Evolutionary conservation across 2,888 invertebrate genomes (phyloP).

Genomic region (Cephus pulcher): DNA sequence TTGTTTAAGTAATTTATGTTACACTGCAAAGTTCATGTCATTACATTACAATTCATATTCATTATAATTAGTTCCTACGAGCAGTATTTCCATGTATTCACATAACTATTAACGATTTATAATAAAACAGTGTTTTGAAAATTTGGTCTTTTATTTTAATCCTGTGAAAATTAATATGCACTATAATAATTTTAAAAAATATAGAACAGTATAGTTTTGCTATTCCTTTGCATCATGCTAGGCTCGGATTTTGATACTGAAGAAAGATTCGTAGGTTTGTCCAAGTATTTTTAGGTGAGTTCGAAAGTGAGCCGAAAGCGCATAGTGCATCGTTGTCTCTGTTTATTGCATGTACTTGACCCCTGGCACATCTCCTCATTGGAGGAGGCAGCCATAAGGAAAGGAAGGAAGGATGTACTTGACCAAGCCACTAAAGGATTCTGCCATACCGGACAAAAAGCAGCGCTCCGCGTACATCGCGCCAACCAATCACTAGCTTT

Average conservation of each 20-base stretch:
- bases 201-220: neutral
- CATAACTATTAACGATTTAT: neutral
- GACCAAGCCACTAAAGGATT: too few species aligned
- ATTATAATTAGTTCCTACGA: conserved; percentile 4
- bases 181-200: neutral
- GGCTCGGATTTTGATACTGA: neutral
- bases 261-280: too few species aligned
- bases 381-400: too few species aligned
- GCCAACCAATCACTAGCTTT: too few species aligned
- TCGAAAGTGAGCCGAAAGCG: too few species aligned
- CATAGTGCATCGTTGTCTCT: too few species aligned
- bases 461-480: too few species aligned
- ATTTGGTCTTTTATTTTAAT: neutral
- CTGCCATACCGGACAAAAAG: too few species aligned
- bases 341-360: too few species aligned
- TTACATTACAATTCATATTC: neutral
- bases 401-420: too few species aligned
- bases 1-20: neutral
- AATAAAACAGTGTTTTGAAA: conserved; percentile 6
- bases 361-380: too few species aligned
- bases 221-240: neutral
- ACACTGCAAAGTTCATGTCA: neutral
- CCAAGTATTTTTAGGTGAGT: too few species aligned
- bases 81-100: conserved; percentile 8
- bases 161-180: neutral